Percentiles rank a stretch among this genome's conserved stretches.
phyloP scores from a whole-genome alignment of 37 sponge, comb jelly and placozoan genomes.

The Hexactinellida sp. region DNA sequence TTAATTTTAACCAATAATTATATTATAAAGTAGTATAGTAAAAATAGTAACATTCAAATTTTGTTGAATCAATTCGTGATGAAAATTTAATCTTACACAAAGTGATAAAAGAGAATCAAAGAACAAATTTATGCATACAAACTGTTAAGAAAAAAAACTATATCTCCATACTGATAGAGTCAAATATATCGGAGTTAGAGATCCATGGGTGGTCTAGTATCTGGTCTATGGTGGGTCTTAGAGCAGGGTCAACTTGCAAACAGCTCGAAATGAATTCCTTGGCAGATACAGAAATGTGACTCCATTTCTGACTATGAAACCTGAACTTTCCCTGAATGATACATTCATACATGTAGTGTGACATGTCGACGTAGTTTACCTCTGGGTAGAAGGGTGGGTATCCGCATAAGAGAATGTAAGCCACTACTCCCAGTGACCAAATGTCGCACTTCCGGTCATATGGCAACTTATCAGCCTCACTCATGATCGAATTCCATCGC shows the following conservation, averaged over 20 bases:
- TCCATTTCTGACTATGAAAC: background rate
- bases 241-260: constrained; percentile 31
- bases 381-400: constrained; percentile 7
- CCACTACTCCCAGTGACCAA: background rate
- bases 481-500: background rate
- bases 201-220: constrained; percentile 58
- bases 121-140: background rate
- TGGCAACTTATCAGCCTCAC: background rate
- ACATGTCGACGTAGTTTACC: background rate
- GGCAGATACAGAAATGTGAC: constrained; percentile 34
- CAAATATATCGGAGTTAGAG: background rate
- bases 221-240: constrained; percentile 47
- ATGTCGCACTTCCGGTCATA: background rate
- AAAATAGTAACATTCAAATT: too few relatives aligned
- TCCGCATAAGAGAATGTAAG: background rate
- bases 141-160: background rate
- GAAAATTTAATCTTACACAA: background rate
- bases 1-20: too few relatives aligned
- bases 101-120: background rate
- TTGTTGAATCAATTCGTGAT: too few relatives aligned
- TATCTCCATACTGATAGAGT: background rate
- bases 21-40: too few relatives aligned
- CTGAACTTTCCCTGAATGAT: background rate
- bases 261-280: constrained; percentile 44
- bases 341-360: background rate